Percentiles rank a stretch among this genome's conserved stretches.
phyloP scores from a whole-genome alignment of 2,888 invertebrate genomes.

The Boloria euphrosyne region DNA sequence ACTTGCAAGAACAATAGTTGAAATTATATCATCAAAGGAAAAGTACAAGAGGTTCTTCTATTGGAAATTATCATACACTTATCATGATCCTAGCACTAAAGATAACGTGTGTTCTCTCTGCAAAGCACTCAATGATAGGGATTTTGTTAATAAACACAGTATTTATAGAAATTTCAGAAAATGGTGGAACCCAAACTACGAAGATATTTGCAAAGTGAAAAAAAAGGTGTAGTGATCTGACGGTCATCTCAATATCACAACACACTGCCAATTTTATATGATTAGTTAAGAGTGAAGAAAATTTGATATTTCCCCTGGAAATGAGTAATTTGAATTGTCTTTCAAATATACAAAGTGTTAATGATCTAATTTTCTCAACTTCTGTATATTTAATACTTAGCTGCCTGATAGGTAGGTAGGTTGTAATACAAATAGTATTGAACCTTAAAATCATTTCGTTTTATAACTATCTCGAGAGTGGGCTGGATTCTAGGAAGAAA shows the following conservation, averaged over 20 bases:
- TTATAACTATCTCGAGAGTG: no score
- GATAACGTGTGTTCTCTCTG: slow-evolving; percentile 64
- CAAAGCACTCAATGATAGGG: slow-evolving; percentile 54
- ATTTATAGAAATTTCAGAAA: slow-evolving; percentile 55
- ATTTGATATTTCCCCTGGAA: neutral
- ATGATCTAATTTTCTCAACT: no score
- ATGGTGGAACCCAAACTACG: slow-evolving; percentile 63
- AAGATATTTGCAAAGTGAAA: slow-evolving; percentile 41
- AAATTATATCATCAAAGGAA: slow-evolving; percentile 50
- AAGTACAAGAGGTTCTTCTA: slow-evolving; percentile 56
- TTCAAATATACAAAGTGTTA: no score
- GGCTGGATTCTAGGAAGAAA: no score
- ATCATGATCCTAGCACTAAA: slow-evolving; percentile 45
- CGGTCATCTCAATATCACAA: neutral
- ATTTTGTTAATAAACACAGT: slow-evolving; percentile 43
- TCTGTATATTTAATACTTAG: no score
- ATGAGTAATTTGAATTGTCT: no score
- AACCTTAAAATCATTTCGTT: no score
- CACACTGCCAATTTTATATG: slow-evolving; percentile 25
- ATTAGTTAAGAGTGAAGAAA: neutral
- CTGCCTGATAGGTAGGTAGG: no score
- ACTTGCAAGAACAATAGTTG: slow-evolving; percentile 55
- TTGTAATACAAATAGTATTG: no score
- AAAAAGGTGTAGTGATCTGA: no score
- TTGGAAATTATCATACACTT: slow-evolving; percentile 59